Evolutionary conservation across 1,140 invertebrate genomes (phyloP).

Genomic region (Bilobella aurantiaca): DNA sequence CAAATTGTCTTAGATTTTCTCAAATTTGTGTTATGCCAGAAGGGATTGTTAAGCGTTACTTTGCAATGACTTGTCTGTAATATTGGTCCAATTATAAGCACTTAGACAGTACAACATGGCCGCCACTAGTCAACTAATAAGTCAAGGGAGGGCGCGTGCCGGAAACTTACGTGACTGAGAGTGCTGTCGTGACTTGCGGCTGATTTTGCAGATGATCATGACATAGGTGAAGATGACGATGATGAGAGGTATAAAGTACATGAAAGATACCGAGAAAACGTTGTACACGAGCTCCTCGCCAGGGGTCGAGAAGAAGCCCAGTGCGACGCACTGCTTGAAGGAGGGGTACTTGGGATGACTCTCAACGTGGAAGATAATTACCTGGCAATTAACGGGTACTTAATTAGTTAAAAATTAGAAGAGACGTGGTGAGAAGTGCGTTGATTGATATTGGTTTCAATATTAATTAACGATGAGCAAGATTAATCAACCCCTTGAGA

Average conservation of each 20-base stretch:
- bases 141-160: not conserved
- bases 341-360: constrained; percentile 53
- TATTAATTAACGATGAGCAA: no score
- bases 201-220: constrained; percentile 63
- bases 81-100: no score
- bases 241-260: constrained; percentile 64
- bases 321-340: constrained; percentile 68
- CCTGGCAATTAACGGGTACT: constrained; percentile 47
- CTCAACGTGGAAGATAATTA: constrained; percentile 59
- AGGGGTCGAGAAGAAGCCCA: constrained; percentile 54
- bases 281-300: constrained; percentile 55
- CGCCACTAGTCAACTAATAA: not conserved
- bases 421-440: not conserved
- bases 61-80: no score
- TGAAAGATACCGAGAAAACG: constrained; percentile 58
- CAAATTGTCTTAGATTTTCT: no score
- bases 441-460: no score
- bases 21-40: no score
- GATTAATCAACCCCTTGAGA: no score
- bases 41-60: no score
- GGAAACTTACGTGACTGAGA: not conserved
- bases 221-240: constrained; percentile 63
- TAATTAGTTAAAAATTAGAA: not conserved
- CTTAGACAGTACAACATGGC: not conserved
- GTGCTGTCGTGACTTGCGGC: constrained; percentile 37